phyloP scores from a whole-genome alignment of 2,113 vertebrate species.

The Syngnathus floridae region DNA sequence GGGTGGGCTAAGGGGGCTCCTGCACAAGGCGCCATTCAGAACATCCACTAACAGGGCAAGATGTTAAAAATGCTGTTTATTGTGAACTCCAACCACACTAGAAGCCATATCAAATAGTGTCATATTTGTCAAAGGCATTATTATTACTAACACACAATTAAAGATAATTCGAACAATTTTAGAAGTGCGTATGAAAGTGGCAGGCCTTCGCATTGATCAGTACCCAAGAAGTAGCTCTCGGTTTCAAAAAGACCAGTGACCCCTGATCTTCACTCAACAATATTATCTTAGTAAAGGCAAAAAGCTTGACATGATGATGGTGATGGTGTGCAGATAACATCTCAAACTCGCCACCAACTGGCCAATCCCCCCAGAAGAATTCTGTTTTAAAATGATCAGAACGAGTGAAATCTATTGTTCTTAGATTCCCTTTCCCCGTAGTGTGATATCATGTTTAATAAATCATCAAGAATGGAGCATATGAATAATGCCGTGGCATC shows the following conservation, averaged over 20 bases:
- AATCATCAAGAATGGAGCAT: conserved; percentile 35
- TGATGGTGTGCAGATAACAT: conserved; percentile 8
- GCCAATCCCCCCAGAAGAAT: background rate
- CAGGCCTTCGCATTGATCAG: background rate
- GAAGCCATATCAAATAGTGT: no score
- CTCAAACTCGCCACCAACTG: conserved; percentile 18
- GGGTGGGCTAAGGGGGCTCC: no score
- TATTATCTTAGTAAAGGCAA: background rate
- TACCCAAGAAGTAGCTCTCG: background rate
- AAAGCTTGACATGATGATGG: no score
- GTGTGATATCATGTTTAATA: conserved; percentile 34
- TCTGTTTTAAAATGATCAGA: conserved; percentile 20
- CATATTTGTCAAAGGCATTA: no score
- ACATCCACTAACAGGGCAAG: background rate
- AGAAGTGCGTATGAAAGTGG: background rate
- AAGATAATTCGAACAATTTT: background rate
- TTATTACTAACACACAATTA: background rate
- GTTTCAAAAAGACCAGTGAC: background rate
- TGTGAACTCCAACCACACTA: background rate
- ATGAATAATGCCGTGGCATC: conserved; percentile 40
- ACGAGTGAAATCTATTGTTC: conserved; percentile 31
- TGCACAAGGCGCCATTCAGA: no score
- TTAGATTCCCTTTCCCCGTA: conserved; percentile 18
- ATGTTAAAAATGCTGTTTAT: background rate
- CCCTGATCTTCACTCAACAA: background rate